phyloP scores from a whole-genome alignment of 2,113 vertebrate genomes.

The Mobula hypostoma region DNA sequence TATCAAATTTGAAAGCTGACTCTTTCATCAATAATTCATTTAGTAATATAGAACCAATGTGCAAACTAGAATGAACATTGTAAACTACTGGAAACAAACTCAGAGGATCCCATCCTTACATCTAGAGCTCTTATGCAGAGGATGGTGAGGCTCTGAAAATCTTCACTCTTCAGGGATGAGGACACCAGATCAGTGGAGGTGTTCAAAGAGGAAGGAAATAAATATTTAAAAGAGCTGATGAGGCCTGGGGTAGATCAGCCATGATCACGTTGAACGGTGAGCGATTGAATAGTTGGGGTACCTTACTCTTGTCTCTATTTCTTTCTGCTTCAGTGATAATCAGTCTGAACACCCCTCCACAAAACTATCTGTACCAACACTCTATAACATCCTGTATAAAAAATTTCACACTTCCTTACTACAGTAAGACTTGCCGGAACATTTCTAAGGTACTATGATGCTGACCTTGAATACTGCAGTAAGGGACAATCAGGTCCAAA shows the following conservation, averaged over 20 bases:
- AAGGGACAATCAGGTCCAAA: neutral
- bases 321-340: neutral
- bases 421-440: neutral
- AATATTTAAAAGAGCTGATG: no score
- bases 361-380: no score
- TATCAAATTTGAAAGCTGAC: neutral
- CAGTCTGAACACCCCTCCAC: neutral
- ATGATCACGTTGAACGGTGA: no score
- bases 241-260: no score
- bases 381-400: neutral
- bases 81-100: neutral
- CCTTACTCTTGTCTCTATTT: no score
- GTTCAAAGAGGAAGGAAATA: no score
- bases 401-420: neutral
- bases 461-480: neutral
- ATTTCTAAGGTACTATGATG: neutral
- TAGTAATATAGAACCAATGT: neutral
- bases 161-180: no score
- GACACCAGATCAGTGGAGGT: no score
- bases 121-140: neutral
- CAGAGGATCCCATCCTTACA: no score
- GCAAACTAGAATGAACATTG: neutral
- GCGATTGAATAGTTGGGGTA: no score
- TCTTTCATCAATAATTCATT: neutral
- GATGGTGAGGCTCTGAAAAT: no score